Evolutionary conservation across 2,888 invertebrate species (phyloP), one percentile per base, ranked within the genome.

Genomic region (Geophilus truncorum): DNA sequence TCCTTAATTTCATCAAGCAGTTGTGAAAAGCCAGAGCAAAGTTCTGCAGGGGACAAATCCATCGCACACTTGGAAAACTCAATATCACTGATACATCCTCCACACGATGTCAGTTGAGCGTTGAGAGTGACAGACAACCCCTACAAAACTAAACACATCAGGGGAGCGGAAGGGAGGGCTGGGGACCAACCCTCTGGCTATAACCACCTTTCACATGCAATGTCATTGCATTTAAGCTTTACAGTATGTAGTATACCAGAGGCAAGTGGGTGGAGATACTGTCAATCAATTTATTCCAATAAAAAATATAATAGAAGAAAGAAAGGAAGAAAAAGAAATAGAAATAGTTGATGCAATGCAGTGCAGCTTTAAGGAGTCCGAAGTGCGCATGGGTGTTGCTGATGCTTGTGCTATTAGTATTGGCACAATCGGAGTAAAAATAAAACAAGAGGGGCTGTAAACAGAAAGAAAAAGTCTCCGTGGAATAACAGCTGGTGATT

Each of bases 101-200:
- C 28, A 62, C 9, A 21, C 25, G 12, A 23, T 62, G 62, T 62
- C 62, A 62, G 62, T 25, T 62, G 3, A 1, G 0, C 25, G 9
- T 25, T 62, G 28, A 62, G 25, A 62, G 62, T 25, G 62, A 62
- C 25, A 62, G 62, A 62, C 62, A 62, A 62, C 23, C 25, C 62
- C 62, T 62, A 62, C 62, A 62, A 62, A 62, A 62, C 62, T 62
- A 62, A 62, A 62, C 62, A 23, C 62, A 62, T 62, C 62, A 62
- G 62, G 62, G 62, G 28, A 62, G 62, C 62, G 10, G 62, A 62
- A 28, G 62, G n/a, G 62, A 23, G 28, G 25, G 25, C 62, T 62
- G 10, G 12, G 28, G 62, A 62, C 62, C 62, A 62, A 23, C 62
- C 62, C 28, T 62, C 62, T 25, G 28, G 62, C 62, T 25, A 62